Base-by-base conservation (phyloP, 2,888 invertebrate genomes). In the Amphipoea oculea region DNA sequence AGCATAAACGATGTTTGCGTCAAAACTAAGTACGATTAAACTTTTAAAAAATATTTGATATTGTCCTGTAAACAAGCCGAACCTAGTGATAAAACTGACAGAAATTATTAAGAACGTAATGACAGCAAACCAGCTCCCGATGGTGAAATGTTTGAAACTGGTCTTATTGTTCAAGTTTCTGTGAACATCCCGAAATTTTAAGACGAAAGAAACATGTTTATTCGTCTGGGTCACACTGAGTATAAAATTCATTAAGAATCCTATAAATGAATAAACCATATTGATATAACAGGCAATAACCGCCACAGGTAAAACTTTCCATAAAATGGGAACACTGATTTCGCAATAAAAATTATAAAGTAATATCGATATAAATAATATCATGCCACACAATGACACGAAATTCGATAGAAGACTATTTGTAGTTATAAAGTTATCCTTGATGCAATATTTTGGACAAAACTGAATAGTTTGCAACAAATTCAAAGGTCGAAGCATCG, bases 1-100 rank as follows among this genome's bases (percentile, higher is more conserved):
- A 2, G 74, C 68, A 48, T 82, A 75, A 29, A 86, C 11, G 0
- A 85, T 29, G 42, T 80, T 80, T 4, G 71, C 36, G 20, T 86
- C 82, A 60, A 72, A 76, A 63, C 42, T 66, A 42, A 66, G 2
- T 23, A 62, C 0, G 5, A 2, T 2, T 62, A 62, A 6, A 62
- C 12, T 2, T 14, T 5, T 14, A 1, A 12, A 62, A 1, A 29
- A 14, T 62, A 4, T 0, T 57, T 0, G 57, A 57, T 57, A 57
- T 3, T 7, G 0, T 54, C 23, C 0, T 9, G 6, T 23, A 9
- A 23, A 54, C 3, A 23, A 54, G 54, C 23, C 0, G 20, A 4
- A 69, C 40, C 11, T 60, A 14, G 5, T 29, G n/a, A 62, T 62
- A 14, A 1, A 5, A 29, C n/a, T 40, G 2, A 20, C 12, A 54